Conservation (phyloP, 2,888 invertebrate species). For the Eupeodes luniger region DNA sequence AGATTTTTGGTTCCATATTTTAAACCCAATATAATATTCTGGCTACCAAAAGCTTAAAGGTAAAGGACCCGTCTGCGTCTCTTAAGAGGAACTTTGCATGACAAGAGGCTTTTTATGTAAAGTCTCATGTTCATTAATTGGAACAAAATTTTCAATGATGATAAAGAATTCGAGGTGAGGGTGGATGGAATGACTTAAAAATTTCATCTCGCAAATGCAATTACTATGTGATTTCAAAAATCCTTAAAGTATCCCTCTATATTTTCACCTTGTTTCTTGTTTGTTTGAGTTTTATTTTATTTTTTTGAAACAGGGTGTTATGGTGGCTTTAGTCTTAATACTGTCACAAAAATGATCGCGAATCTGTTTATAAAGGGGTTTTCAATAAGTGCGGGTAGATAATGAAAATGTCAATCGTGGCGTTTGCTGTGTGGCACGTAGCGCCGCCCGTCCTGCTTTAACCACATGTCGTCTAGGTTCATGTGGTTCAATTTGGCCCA, state of each 20-base stretch:
- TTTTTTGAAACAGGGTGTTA: slow-evolving; percentile 10
- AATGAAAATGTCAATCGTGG: too few relatives aligned
- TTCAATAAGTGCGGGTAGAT: too few relatives aligned
- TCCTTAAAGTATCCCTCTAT: background rate
- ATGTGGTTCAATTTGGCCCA: too few relatives aligned
- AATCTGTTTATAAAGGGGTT: too few relatives aligned
- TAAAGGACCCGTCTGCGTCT: background rate
- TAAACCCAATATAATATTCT: slow-evolving; percentile 3
- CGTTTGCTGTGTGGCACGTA: too few relatives aligned
- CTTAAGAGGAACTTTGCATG: slow-evolving; percentile 13
- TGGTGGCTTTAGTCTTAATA: too few relatives aligned
- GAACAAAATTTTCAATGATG: slow-evolving; percentile 63
- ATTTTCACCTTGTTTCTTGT: background rate
- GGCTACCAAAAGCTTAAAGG: background rate
- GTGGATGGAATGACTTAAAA: background rate
- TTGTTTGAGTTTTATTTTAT: background rate
- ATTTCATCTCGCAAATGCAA: slow-evolving; percentile 62
- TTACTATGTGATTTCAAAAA: slow-evolving; percentile 61
- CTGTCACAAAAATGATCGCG: too few relatives aligned
- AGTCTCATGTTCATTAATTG: slow-evolving; percentile 67
- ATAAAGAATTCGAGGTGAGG: background rate
- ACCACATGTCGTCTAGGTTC: too few relatives aligned
- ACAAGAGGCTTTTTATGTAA: slow-evolving; percentile 35
- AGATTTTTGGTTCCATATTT: slow-evolving; percentile 33
- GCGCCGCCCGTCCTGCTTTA: too few relatives aligned